These are phyloP conservation scores for Sapajus apella DNA, from an alignment of 2,113 vertebrate genomes.

Conservation along the genomic window DNA sequence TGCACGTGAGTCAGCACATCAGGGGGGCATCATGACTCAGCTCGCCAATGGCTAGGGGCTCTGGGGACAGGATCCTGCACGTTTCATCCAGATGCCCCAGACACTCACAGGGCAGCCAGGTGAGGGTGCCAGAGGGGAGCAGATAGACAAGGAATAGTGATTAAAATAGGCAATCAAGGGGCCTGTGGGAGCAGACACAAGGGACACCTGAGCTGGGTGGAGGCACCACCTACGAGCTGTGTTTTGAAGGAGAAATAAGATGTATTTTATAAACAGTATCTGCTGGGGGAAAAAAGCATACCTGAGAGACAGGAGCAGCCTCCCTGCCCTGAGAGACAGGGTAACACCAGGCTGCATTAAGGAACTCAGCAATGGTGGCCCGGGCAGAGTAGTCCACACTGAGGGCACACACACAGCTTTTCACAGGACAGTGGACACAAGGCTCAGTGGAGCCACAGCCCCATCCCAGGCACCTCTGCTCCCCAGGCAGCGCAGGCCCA, in stretches of 20 bases:
- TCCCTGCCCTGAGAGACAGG: neutral
- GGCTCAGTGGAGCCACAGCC: fast-evolving
- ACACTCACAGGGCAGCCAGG: neutral
- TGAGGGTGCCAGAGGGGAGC: neutral
- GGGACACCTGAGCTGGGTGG: neutral
- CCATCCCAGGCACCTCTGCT: neutral
- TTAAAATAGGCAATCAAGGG: neutral
- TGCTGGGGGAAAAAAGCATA: too few relatives aligned
- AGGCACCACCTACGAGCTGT: neutral
- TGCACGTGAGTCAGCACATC: neutral
- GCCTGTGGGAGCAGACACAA: too few relatives aligned
- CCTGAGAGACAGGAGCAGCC: neutral
- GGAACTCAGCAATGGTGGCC: neutral
- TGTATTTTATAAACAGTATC: neutral
- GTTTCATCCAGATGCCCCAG: neutral
- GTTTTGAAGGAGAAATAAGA: neutral
- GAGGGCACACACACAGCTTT: neutral
- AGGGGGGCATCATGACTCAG: too few relatives aligned
- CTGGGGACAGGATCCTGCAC: neutral
- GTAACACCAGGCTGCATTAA: neutral
- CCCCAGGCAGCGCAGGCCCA: neutral
- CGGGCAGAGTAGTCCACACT: neutral
- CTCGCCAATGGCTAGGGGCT: neutral
- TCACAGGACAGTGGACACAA: neutral
- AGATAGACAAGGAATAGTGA: neutral